Evolutionary conservation across 2,797 vertebrate species (phyloP).

Genomic region (Gephyroberyx darwinii): DNA sequence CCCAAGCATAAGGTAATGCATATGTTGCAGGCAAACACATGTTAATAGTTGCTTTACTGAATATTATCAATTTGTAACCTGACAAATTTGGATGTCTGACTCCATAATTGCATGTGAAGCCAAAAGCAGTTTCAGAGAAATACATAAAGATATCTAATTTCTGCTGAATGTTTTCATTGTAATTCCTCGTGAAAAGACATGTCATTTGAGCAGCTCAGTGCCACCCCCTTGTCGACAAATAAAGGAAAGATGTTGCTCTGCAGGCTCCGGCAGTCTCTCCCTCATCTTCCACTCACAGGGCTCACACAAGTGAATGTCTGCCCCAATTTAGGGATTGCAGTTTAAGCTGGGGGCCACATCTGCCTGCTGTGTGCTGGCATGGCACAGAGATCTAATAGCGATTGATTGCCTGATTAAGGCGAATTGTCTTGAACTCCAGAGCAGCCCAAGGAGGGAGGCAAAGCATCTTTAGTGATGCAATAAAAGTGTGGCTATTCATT

Average conservation of each 20-base stretch:
- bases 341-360: slow-evolving; percentile 69
- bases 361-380: slow-evolving; percentile 67
- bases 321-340: slow-evolving; percentile 71
- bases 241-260: slow-evolving; percentile 63
- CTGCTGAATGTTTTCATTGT: slow-evolving; percentile 46
- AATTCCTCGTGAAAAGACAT: slow-evolving; percentile 66
- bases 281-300: slow-evolving; percentile 51
- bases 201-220: slow-evolving; percentile 67
- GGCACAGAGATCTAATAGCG: slow-evolving; percentile 71
- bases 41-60: slow-evolving; percentile 18
- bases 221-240: slow-evolving; percentile 63
- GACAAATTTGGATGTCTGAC: slow-evolving; percentile 1
- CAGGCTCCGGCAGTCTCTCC: slow-evolving; percentile 39
- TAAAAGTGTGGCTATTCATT: slow-evolving; percentile 71
- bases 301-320: slow-evolving; percentile 64
- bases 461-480: slow-evolving; percentile 65
- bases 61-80: slow-evolving; percentile 9
- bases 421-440: slow-evolving; percentile 72
- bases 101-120: slow-evolving; percentile 27
- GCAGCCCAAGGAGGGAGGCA: slow-evolving; percentile 67
- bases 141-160: slow-evolving; percentile 19
- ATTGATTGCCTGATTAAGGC: slow-evolving; percentile 78
- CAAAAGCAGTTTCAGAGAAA: slow-evolving; percentile 44
- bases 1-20: neutral
- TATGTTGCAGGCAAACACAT: neutral